Evolutionary conservation across 2,113 vertebrate species (phyloP).

Genomic region (Orcinus orca): DNA sequence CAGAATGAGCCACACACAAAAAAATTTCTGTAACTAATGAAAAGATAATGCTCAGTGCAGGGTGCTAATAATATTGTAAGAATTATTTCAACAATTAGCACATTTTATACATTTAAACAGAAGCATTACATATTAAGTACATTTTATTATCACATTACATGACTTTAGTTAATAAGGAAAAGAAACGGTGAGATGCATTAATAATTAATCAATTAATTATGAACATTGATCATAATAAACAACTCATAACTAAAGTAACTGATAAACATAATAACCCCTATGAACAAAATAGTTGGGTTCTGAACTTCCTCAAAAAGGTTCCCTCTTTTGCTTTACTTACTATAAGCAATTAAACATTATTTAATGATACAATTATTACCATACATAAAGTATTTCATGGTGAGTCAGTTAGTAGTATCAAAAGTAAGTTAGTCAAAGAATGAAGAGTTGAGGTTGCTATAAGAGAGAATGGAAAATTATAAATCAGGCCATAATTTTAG

Average conservation of each 20-base stretch:
- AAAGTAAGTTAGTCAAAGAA: constrained; percentile 31
- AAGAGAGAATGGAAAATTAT: constrained; percentile 4
- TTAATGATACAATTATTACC: constrained; percentile 53
- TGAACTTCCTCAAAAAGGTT: constrained; percentile 1
- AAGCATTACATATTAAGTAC: constrained; percentile 10
- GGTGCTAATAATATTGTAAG: neutral
- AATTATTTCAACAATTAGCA: constrained; percentile 55
- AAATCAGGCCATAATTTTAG: neutral
- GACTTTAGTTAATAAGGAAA: constrained; percentile 38
- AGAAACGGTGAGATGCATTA: constrained; percentile 11
- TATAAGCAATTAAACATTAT: constrained; percentile 42
- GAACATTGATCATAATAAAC: constrained; percentile 38
- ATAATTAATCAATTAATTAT: constrained; percentile 45
- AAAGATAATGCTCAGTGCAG: neutral
- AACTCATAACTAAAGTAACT: constrained; percentile 36
- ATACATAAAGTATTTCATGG: constrained; percentile 57
- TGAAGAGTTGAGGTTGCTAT: neutral
- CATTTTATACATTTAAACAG: constrained; percentile 38
- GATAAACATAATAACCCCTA: neutral
- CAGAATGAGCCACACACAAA: neutral
- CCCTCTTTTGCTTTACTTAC: constrained; percentile 40
- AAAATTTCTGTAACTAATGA: constrained; percentile 18
- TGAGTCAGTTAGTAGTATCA: constrained; percentile 4
- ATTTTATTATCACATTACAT: constrained; percentile 50
- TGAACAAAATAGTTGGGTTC: constrained; percentile 10